These are phyloP conservation scores for Eilema sororculum DNA, from an alignment of 2,888 invertebrate species.

Conservation along the genomic window DNA sequence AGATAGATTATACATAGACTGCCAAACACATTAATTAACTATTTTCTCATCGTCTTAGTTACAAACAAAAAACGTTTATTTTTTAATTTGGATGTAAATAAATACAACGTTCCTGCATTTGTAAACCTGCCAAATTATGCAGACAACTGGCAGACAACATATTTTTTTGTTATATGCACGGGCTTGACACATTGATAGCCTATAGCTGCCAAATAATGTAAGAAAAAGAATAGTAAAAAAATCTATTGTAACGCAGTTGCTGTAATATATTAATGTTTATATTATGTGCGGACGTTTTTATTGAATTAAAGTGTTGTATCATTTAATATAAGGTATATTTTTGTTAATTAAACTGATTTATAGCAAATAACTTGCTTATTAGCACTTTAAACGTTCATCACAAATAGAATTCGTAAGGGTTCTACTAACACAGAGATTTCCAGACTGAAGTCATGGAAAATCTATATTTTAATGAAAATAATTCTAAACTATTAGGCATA, in stretches of 20 bases:
- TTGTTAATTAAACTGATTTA: background rate
- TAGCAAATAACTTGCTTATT: background rate
- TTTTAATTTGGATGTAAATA: no score
- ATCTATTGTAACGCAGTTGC: background rate
- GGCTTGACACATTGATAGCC: conserved; percentile 16
- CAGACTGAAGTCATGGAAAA: background rate
- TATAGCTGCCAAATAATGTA: background rate
- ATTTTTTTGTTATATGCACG: conserved; percentile 35
- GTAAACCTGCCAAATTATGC: conserved; percentile 48
- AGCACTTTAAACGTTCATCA: background rate
- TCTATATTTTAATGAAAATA: conserved; percentile 11
- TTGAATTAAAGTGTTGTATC: background rate
- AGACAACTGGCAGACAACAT: conserved; percentile 51
- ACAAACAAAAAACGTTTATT: no score
- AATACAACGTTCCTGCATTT: conserved; percentile 23
- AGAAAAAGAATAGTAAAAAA: background rate
- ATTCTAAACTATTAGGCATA: background rate
- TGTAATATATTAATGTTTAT: background rate
- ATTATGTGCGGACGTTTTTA: background rate
- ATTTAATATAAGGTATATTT: background rate
- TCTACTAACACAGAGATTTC: background rate
- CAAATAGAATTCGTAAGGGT: no score
- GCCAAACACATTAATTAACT: background rate
- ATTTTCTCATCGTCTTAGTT: background rate
- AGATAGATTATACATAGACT: background rate